phyloP scores from a whole-genome alignment of 2,888 invertebrate genomes.

The Anthophora plumipes region DNA sequence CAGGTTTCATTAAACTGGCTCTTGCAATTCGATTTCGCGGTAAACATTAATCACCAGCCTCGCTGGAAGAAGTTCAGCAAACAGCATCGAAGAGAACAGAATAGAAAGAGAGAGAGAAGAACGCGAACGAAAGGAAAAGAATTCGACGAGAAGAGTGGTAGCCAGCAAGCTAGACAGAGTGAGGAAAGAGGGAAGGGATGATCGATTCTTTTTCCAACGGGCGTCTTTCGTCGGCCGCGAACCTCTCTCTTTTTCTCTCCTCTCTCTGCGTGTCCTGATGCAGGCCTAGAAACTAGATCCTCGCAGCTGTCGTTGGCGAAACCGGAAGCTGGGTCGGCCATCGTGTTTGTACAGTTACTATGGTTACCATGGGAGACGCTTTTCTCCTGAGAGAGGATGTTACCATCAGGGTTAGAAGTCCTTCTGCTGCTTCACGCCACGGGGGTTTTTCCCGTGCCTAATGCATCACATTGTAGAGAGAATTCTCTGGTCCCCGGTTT shows the following conservation, averaged over 20 bases:
- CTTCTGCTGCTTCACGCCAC: conserved; percentile 59
- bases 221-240: conserved; percentile 7
- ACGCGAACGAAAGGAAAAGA: too few relatives aligned
- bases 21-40: conserved; percentile 56
- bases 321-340: conserved; percentile 84
- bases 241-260: too few relatives aligned
- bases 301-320: conserved; percentile 81
- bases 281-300: conserved; percentile 83
- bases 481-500: conserved; percentile 76
- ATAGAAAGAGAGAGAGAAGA: neutral
- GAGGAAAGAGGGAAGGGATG: neutral
- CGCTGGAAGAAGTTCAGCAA: conserved; percentile 40
- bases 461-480: conserved; percentile 76
- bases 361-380: conserved; percentile 82
- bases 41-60: conserved; percentile 58
- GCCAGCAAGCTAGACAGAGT: neutral
- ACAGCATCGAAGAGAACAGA: conserved; percentile 24
- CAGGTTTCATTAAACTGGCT: conserved; percentile 44
- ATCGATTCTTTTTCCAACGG: conserved; percentile 26
- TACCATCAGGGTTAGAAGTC: conserved; percentile 51
- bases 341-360: conserved; percentile 84
- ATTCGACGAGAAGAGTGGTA: neutral
- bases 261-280: conserved; percentile 33
- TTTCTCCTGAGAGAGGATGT: conserved; percentile 73
- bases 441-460: conserved; percentile 76